Evolutionary conservation across 1,140 invertebrate species (phyloP).

Genomic region (Maconellicoccus hirsutus): DNA sequence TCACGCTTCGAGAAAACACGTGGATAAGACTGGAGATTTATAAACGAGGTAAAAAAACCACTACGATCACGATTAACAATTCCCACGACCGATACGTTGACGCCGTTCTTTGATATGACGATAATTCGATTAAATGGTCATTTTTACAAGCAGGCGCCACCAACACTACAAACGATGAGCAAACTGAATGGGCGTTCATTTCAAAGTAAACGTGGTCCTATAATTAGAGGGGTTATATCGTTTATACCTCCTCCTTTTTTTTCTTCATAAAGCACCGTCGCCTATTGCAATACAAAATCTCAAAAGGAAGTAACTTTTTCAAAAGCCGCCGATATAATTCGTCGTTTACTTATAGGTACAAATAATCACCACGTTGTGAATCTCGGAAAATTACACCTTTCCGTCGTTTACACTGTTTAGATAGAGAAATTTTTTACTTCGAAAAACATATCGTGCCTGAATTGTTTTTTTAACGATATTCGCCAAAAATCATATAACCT

Average conservation of each 20-base stretch:
- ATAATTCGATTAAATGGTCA: constrained; percentile 5
- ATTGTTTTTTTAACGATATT: too few species aligned
- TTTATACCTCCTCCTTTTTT: neutral
- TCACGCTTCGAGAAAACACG: too few species aligned
- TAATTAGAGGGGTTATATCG: neutral
- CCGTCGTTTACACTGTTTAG: too few species aligned
- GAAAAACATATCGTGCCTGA: too few species aligned
- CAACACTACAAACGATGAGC: neutral
- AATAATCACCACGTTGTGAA: neutral
- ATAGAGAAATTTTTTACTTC: too few species aligned
- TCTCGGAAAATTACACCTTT: neutral
- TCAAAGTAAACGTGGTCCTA: constrained; percentile 7
- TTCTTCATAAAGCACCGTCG: neutral
- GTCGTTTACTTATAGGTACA: neutral
- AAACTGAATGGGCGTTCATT: neutral
- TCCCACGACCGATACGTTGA: neutral
- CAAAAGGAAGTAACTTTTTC: neutral
- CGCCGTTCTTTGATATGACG: neutral
- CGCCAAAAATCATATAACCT: too few species aligned
- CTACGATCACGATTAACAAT: neutral
- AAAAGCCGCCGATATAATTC: neutral
- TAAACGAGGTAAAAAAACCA: neutral
- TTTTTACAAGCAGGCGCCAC: constrained; percentile 2
- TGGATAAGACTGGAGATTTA: too few species aligned
- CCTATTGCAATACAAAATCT: neutral